Base-by-base conservation (phyloP, 2,113 vertebrate genomes). In the Muntiacus muntjak region DNA sequence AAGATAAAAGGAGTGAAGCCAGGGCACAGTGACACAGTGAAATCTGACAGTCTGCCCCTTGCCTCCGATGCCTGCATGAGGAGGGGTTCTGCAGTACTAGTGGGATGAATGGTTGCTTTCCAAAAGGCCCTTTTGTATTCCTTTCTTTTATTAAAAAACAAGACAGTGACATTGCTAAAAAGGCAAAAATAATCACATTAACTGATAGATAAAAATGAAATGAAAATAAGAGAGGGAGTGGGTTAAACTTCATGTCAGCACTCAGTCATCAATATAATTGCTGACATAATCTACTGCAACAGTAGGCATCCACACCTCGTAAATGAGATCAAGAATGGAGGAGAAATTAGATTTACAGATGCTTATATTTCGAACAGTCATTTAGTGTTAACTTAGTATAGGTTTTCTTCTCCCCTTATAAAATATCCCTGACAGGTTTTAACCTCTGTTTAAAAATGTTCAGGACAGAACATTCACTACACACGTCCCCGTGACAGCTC, bases 271-370 rank as follows among this genome's bases (percentile, higher is more conserved):
- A 81, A 33, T 58, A 23, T 54, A 23, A 94, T 10, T 81, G 78
- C 74, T 87, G 93, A 85, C 60, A 94, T 45, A 87, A 58, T 74
- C 94, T 91, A 85, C 13, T 17, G 7, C 43, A 92, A 62, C 83
- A 85, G 95, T 87, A 94, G 94, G 83, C 10, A 76, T 87, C 81
- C 47, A 6, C 57, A 43, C 47, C 58, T 79, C 40, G 33, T 71
- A 95, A 95, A 97, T n/a, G 58, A 95, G 94, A 92, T 52, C 83
- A 87, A 97, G 87, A 96, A 58, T 13, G 36, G 94, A 74, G 67
- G 83, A 54, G 76, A 84, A 96, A 94, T 94, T 43, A 95, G 71
- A 92, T 90, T 92, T 96, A 84, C 14, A 74, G 87, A 94, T 90
- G 93, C 36, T 97, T 58, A 23, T 40, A 30, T 84, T 94, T 79